phyloP scores from a whole-genome alignment of 1,140 invertebrate genomes.

The Brachionus sp. region DNA sequence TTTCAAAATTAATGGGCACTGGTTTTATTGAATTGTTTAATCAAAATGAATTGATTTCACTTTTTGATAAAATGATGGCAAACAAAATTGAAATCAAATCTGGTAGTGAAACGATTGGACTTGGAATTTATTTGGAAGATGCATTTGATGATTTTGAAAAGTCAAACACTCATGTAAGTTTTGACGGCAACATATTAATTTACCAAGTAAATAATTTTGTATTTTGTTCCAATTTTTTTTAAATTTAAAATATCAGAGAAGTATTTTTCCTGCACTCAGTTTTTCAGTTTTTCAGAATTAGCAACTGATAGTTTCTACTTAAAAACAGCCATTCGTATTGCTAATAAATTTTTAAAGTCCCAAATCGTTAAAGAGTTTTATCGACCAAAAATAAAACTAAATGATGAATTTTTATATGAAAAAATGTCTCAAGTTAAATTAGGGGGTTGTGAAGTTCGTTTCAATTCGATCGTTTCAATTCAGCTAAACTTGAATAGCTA shows the following conservation, averaged over 20 bases:
- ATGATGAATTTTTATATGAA: not conserved
- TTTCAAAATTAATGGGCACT: not conserved
- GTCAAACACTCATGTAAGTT: no score
- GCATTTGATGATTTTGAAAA: no score
- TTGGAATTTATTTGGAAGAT: not conserved
- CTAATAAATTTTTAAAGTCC: not conserved
- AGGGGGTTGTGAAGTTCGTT: no score
- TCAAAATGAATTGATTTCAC: not conserved
- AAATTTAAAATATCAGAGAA: not conserved
- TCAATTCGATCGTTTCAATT: no score
- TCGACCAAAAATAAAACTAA: not conserved
- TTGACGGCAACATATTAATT: no score
- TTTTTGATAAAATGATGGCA: not conserved
- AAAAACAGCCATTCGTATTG: not conserved
- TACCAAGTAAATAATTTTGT: no score
- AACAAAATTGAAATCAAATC: not conserved
- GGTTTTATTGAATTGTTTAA: not conserved
- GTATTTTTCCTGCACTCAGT: not conserved
- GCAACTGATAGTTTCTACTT: not conserved
- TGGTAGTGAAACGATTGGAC: not conserved
- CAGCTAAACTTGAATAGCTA: no score
- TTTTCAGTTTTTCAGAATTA: not conserved
- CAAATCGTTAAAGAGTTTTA: not conserved
- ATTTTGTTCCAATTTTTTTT: no score
- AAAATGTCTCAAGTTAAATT: not conserved